phyloP scores from a whole-genome alignment of 2,113 vertebrate species.

The Hippocampus barbouri region DNA sequence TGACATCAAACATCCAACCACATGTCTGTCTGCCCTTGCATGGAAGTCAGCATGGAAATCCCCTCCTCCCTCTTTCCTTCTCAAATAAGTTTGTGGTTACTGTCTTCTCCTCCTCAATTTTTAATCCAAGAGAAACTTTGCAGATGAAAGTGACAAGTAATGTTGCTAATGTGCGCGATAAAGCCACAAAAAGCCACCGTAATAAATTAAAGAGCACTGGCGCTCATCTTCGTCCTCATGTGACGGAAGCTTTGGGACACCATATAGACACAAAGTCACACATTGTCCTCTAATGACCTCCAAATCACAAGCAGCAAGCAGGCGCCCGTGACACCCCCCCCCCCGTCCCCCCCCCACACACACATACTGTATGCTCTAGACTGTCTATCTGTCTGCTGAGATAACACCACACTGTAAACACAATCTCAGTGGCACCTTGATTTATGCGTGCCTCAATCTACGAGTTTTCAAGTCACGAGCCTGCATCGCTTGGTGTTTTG shows the following conservation, averaged over 20 bases:
- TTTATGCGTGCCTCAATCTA: neutral
- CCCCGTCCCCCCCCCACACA: neutral
- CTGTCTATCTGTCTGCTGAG: conserved; percentile 45
- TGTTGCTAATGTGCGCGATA: conserved; percentile 62
- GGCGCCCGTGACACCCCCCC: conserved; percentile 25
- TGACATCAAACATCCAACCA: conserved; percentile 60
- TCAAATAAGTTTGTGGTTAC: conserved; percentile 58
- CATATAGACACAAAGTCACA: conserved; percentile 51
- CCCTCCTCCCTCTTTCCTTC: conserved; percentile 27
- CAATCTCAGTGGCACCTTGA: conserved; percentile 23
- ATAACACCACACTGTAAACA: conserved; percentile 62
- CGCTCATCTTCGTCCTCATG: conserved; percentile 43
- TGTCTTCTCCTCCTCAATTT: conserved; percentile 34
- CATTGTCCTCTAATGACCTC: conserved; percentile 54
- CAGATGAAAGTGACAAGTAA: conserved; percentile 60
- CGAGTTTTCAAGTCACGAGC: no score
- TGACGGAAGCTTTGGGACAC: conserved; percentile 49
- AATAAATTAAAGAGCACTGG: conserved; percentile 65
- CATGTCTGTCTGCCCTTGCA: conserved; percentile 46
- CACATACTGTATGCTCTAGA: conserved; percentile 16
- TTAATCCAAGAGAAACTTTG: conserved; percentile 49
- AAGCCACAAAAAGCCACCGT: conserved; percentile 55
- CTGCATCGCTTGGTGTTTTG: no score
- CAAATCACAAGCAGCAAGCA: conserved; percentile 53
- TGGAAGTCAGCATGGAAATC: conserved; percentile 56